These are phyloP conservation scores for Julus scandinavius DNA, from an alignment of 2,888 invertebrate species.

Conservation along the genomic window DNA sequence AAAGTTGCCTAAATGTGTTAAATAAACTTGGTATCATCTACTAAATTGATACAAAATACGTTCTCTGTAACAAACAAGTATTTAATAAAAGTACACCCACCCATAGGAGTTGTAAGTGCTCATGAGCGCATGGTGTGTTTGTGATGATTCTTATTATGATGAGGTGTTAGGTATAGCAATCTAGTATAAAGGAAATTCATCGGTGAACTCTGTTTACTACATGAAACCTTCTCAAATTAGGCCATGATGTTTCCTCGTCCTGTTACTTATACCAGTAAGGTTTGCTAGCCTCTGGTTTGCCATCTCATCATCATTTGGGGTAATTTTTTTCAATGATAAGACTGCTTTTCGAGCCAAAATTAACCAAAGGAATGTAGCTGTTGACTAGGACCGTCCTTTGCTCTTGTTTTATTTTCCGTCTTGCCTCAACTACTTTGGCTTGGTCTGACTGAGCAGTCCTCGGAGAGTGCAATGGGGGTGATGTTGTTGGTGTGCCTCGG, in stretches of 20 bases:
- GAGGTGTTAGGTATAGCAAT: too few species aligned
- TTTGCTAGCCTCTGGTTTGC: not conserved
- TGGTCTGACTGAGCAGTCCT: not conserved
- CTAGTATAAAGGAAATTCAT: too few species aligned
- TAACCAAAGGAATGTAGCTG: not conserved
- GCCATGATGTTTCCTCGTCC: not conserved
- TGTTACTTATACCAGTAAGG: not conserved
- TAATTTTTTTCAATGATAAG: not conserved
- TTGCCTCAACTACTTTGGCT: not conserved
- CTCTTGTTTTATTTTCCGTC: not conserved
- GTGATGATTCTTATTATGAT: too few species aligned
- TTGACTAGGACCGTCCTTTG: not conserved
- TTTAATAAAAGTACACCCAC: too few species aligned
- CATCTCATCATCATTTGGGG: not conserved
- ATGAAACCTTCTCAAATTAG: not conserved
- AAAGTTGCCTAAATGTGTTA: too few species aligned
- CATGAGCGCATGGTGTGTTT: too few species aligned
- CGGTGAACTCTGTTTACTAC: too few species aligned
- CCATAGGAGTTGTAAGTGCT: too few species aligned
- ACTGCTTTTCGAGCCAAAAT: not conserved
- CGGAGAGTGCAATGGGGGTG: not conserved
- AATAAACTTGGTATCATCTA: too few species aligned
- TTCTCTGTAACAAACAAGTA: too few species aligned
- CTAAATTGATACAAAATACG: too few species aligned
- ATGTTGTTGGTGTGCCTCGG: not conserved